Base-by-base conservation (phyloP, 1,140 invertebrate species). In the Helicoverpa armigera region DNA sequence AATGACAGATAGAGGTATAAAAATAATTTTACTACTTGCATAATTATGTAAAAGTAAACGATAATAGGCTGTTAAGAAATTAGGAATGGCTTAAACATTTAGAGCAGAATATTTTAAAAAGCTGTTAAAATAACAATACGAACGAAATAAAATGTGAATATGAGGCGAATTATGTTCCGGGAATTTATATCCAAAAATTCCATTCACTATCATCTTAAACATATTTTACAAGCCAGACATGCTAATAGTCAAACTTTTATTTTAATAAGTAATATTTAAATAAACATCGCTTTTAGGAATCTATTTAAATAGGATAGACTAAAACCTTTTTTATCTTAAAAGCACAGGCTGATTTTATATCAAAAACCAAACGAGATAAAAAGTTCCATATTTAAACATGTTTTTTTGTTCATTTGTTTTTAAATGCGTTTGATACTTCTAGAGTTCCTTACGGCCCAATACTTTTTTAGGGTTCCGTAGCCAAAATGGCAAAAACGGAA, bases 11-110 rank as follows among this genome's bases (percentile, higher is more conserved):
- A 60, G 23, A 48, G 54, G 31, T 3, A 74, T 60, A 23, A 60
- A 60, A 60, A 60, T 60, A 60, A 58, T 74, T 60, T 74, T n/a
- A 72, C n/a, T 54, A 54, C 50, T 13, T 54, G 23, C 23, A n/a
- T 53, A 23, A 3, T 14, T 29, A 72, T 31, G 53, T 51, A 16
- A 69, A 43, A 50, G 65, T 7, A 13, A 18, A 69, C 50, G n/a
- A 50, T 50, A 69, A 50, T 69, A 48, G n/a, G 10, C 50, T 69
- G 31, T 16, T 18, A 43, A 1, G 10, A 16, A 18, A 67, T 67
- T 50, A 67, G 7, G 50, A 18, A 67, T 12, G 43, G 13, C 3
- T 23, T 50, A 69, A n/a, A 23, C 23, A 43, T 11, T 1, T 10
- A 23, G 4, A 13, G 18, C 23, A 35, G 12, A 5, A 31, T 31